A percentile compares a stretch with the other conserved stretches of the same genome.
phyloP scores from a whole-genome alignment of 2,797 vertebrate genomes.

The Onychomys torridus region DNA sequence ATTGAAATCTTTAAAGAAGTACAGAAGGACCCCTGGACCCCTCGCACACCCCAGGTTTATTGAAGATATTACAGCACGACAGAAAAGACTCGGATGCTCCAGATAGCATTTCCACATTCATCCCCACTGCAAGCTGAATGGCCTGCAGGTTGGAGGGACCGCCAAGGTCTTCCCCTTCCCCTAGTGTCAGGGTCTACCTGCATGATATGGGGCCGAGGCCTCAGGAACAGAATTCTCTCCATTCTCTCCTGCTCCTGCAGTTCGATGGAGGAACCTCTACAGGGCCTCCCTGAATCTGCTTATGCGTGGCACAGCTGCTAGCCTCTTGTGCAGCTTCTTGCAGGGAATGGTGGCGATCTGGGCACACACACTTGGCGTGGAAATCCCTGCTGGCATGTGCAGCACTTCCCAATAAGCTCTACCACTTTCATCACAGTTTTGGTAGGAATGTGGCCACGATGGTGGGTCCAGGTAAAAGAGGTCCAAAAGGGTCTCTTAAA shows the following conservation, averaged over 20 bases:
- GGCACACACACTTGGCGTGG: background rate
- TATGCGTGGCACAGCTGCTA: background rate
- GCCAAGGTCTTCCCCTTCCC: background rate
- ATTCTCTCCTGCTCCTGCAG: background rate
- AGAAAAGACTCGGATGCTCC: background rate
- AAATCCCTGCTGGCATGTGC: background rate
- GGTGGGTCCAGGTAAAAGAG: background rate
- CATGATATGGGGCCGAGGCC: too few relatives aligned
- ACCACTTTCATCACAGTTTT: background rate
- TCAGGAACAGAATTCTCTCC: background rate
- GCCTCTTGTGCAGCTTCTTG: background rate
- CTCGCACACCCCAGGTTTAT: background rate
- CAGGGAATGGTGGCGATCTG: too few relatives aligned
- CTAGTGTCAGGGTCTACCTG: background rate
- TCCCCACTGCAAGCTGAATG: background rate
- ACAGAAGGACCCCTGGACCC: background rate
- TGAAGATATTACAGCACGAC: background rate
- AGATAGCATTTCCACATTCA: background rate
- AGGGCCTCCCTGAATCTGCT: background rate
- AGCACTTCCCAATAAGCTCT: background rate
- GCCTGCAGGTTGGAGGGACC: background rate
- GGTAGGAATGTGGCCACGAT: too few relatives aligned
- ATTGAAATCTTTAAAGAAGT: background rate
- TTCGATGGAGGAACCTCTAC: background rate
- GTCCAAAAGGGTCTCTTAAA: background rate